phyloP scores from a whole-genome alignment of 2,113 vertebrate species.

The Rhinoderma darwinii region DNA sequence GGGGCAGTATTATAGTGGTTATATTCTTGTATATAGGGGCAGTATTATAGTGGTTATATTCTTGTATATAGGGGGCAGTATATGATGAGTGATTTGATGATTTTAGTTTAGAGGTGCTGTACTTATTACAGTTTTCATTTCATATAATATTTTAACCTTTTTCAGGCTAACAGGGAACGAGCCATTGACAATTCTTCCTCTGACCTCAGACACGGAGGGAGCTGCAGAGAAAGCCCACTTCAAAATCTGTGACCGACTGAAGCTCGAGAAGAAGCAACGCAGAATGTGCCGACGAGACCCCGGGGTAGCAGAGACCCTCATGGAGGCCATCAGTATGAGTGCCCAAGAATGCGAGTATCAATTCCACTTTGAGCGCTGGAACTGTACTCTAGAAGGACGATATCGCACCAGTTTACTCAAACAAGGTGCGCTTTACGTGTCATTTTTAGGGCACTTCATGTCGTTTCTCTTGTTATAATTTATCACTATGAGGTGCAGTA shows the following conservation, averaged over 20 bases:
- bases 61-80: too few relatives aligned
- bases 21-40: too few relatives aligned
- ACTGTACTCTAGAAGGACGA: constrained; percentile 94
- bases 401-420: constrained; percentile 91
- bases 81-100: background rate
- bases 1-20: too few relatives aligned
- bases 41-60: too few relatives aligned
- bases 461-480: too few relatives aligned
- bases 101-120: background rate
- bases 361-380: constrained; percentile 98
- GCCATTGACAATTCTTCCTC: constrained; percentile 93
- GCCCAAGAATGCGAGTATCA: constrained; percentile 96
- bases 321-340: constrained; percentile 96
- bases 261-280: constrained; percentile 96
- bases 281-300: constrained; percentile 97
- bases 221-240: constrained; percentile 86
- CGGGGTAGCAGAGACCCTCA: constrained; percentile 91
- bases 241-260: constrained; percentile 97
- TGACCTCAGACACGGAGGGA: constrained; percentile 90
- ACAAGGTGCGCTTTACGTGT: constrained; percentile 83
- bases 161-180: constrained; percentile 93
- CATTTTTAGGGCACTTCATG: too few relatives aligned
- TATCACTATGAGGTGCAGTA: too few relatives aligned
- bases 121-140: background rate
- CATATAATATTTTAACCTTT: background rate